Evolutionary conservation across 2,888 invertebrate species (phyloP).

Genomic region (Aphidius colemani): DNA sequence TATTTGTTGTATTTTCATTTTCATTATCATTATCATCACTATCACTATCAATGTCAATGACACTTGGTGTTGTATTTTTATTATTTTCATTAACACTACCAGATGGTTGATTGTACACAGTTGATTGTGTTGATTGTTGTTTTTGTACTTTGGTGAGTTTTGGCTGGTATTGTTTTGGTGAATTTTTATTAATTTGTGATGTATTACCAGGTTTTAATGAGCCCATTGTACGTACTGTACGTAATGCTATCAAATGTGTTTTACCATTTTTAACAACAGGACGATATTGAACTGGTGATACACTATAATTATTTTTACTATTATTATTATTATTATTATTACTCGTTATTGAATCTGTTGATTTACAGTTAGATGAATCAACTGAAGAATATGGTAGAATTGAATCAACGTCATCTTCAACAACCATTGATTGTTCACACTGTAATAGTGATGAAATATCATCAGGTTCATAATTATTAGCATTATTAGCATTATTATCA

Average conservation of each 20-base stretch:
- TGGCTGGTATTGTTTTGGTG: slow-evolving; percentile 18
- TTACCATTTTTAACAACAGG: no score
- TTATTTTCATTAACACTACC: slow-evolving; percentile 19
- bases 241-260: slow-evolving; percentile 24
- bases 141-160: slow-evolving; percentile 33
- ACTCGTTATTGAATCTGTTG: slow-evolving; percentile 10
- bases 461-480: slow-evolving; percentile 31
- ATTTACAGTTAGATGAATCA: slow-evolving; percentile 13
- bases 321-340: slow-evolving; percentile 37
- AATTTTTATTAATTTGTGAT: background rate
- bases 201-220: slow-evolving; percentile 17
- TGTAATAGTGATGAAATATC: slow-evolving; percentile 38
- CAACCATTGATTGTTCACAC: slow-evolving; percentile 49
- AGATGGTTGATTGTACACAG: no score
- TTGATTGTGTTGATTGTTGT: background rate
- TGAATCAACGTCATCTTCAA: slow-evolving; percentile 37
- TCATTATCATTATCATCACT: slow-evolving; percentile 45
- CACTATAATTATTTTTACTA: no score
- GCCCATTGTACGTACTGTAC: slow-evolving; percentile 28
- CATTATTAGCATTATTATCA: no score
- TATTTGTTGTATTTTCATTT: background rate
- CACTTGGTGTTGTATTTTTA: slow-evolving; percentile 34
- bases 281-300: no score
- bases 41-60: slow-evolving; percentile 50
- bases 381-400: background rate